phyloP scores from a whole-genome alignment of 1,140 invertebrate species.

The Drosophila navojoa region DNA sequence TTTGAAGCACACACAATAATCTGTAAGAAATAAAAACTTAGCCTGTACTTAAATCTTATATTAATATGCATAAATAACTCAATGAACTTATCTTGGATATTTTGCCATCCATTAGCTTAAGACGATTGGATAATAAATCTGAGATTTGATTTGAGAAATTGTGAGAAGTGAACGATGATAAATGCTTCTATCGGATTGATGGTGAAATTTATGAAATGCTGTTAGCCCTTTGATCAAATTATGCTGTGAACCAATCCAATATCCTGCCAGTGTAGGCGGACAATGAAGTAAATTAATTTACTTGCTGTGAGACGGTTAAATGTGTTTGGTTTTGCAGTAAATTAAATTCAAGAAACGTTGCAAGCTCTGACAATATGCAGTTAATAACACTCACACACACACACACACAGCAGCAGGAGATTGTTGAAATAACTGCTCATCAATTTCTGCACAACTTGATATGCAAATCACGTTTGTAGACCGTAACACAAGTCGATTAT shows the following conservation, averaged over 20 bases:
- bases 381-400: constrained; percentile 49
- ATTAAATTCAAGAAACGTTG: constrained; percentile 64
- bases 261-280: constrained; percentile 23
- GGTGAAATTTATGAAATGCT: constrained; percentile 42
- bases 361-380: constrained; percentile 46
- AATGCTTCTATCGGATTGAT: constrained; percentile 57
- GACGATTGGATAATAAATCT: constrained; percentile 48
- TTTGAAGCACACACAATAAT: no score
- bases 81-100: neutral
- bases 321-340: constrained; percentile 51
- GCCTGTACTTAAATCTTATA: neutral
- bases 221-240: constrained; percentile 72
- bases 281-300: constrained; percentile 80
- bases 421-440: constrained; percentile 28
- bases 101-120: constrained; percentile 50
- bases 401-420: constrained; percentile 6
- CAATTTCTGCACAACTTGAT: constrained; percentile 51
- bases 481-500: constrained; percentile 65
- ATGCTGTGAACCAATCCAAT: constrained; percentile 37
- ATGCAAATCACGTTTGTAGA: constrained; percentile 66
- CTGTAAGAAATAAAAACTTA: no score
- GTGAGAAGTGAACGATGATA: constrained; percentile 49
- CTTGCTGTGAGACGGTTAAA: constrained; percentile 30
- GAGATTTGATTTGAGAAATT: constrained; percentile 1
- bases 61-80: neutral